Base-by-base conservation (phyloP, 1,140 invertebrate species). In the Eriosoma lanigerum region DNA sequence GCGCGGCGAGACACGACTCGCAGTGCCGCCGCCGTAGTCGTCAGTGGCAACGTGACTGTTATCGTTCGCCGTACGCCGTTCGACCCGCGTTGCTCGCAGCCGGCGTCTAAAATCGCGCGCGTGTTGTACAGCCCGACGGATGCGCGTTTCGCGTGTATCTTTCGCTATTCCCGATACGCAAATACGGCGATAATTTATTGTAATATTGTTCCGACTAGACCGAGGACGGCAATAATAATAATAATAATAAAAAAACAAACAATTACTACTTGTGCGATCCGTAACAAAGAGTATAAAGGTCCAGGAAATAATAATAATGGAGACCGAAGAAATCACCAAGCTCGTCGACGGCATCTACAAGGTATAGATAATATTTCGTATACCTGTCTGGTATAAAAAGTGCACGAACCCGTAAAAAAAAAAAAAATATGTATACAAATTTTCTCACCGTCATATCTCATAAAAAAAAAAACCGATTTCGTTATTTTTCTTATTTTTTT, bases 331-430 rank as follows among this genome's bases (percentile, higher is more conserved):
- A 88, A 90, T 95, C 83, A 94, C 93, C 84, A 93, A 93, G 88
- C 91, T 94, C 83, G 93, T 95, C 83, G 93, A 95, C 88, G 93
- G 93, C 84, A 93, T 94, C 84, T 94, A 95, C 86, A 94, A 94
- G 91, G 93, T 94, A 88, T 38, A 38, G 3, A 8, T 38, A 38
- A 38, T 38, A 38, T 38, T 38, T n/a, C n/a, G n/a, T n/a, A n/a
- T n/a, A n/a, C n/a, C n/a, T n/a, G n/a, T n/a, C n/a, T n/a, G n/a
- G n/a, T n/a, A n/a, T n/a, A n/a, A n/a, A n/a, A n/a, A n/a, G n/a
- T n/a, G n/a, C n/a, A n/a, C n/a, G n/a, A n/a, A n/a, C n/a, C n/a
- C 32, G 32, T 38, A 38, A 38, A 38, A 38, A 38, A 4, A 38
- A 4, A 4, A 38, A 38, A 38, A 38, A 38, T 38, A 38, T 3